Evolutionary conservation across 2,888 invertebrate species (phyloP).

Genomic region (Ophion obscuratus): DNA sequence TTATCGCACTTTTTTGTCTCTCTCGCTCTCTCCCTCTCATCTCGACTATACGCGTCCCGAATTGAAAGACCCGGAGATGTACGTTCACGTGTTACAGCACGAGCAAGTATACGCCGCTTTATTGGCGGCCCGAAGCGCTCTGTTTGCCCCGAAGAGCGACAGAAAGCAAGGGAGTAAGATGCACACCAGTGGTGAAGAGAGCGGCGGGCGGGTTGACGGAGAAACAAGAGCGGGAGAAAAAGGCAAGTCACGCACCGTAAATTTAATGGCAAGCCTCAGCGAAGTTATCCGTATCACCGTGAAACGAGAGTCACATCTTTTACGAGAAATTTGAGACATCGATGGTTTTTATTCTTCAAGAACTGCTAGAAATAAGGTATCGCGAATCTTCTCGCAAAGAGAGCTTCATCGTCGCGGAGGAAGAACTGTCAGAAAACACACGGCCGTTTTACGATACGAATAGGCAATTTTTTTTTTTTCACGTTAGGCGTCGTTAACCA

Average conservation of each 20-base stretch:
- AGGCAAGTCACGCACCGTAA: conserved; percentile 3
- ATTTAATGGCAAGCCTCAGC: background rate
- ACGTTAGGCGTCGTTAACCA: background rate
- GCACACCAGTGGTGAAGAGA: background rate
- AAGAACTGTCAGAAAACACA: background rate
- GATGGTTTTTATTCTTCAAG: background rate
- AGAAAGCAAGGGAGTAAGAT: conserved; percentile 31
- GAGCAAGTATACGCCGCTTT: conserved; percentile 44
- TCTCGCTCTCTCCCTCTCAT: background rate
- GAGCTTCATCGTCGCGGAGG: background rate
- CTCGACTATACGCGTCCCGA: conserved; percentile 6
- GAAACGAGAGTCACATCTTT: conserved; percentile 6
- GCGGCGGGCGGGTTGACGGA: background rate
- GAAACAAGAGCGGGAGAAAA: background rate
- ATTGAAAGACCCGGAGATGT: conserved; percentile 18
- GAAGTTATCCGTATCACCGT: conserved; percentile 6
- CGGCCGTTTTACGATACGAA: background rate
- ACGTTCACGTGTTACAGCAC: conserved; percentile 22
- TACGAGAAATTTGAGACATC: background rate
- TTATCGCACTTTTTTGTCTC: background rate
- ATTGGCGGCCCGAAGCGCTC: conserved; percentile 58
- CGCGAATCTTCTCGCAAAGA: background rate
- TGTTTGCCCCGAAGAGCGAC: conserved; percentile 41
- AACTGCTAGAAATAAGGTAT: background rate
- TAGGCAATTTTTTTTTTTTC: background rate